Percentiles rank a stretch among this genome's conserved stretches.
phyloP scores from a whole-genome alignment of 2,888 invertebrate genomes.

The Eubasilissa splendida region DNA sequence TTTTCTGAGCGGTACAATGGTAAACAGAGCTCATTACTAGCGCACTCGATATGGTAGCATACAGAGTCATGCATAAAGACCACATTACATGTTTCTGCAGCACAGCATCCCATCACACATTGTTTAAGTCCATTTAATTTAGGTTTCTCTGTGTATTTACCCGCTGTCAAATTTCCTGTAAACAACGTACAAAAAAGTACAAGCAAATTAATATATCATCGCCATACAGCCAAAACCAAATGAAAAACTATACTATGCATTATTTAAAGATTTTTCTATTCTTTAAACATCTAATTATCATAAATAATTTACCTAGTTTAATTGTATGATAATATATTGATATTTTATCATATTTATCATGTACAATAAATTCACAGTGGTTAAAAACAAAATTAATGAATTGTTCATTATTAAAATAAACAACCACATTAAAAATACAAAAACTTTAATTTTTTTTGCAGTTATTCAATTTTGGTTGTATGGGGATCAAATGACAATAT shows the following conservation, averaged over 20 bases:
- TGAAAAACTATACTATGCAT: neutral
- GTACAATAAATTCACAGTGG: too few relatives aligned
- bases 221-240: neutral
- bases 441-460: too few relatives aligned
- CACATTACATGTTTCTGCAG: slow-evolving; percentile 80
- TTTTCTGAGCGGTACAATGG: slow-evolving; percentile 73
- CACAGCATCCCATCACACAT: slow-evolving; percentile 80
- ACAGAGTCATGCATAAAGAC: slow-evolving; percentile 83
- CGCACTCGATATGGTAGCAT: slow-evolving; percentile 85
- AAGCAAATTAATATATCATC: neutral
- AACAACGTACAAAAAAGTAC: neutral
- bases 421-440: too few relatives aligned
- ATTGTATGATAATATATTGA: too few relatives aligned
- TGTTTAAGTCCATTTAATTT: slow-evolving; percentile 72
- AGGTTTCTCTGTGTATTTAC: slow-evolving; percentile 74
- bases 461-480: too few relatives aligned
- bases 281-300: too few relatives aligned
- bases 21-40: slow-evolving; percentile 79
- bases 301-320: too few relatives aligned
- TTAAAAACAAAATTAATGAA: too few relatives aligned
- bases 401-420: too few relatives aligned
- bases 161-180: slow-evolving; percentile 73
- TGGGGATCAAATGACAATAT: too few relatives aligned
- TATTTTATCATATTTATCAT: too few relatives aligned
- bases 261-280: neutral